Base-by-base conservation (phyloP, 2,797 vertebrate species). In the Onychomys leucogaster region DNA sequence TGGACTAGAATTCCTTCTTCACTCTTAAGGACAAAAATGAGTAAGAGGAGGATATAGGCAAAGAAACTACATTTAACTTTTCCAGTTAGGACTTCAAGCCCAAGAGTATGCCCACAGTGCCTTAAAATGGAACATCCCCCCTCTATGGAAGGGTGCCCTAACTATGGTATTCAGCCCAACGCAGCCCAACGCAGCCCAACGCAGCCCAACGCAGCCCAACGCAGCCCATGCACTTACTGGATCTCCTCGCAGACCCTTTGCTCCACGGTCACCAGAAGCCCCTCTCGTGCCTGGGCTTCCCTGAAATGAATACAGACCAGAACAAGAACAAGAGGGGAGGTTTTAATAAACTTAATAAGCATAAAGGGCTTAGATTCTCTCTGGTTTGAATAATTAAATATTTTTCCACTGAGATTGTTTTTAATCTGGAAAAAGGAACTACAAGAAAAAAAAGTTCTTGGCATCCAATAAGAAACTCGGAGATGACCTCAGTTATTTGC, bases 231-330 rank as follows among this genome's bases (percentile, higher is more conserved):
- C 25, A 97, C 98, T 98, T 97, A 98, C 98, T 46, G 85, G 92
- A 63, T 98, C 97, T 89, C 98, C 98, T 90, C 10, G 95, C 2
- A 97, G 94, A 65, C 98, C 98, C 29, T 94, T 96, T 27, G 94
- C 29, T 61, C 98, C 98, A 57, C 0, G 87, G 32, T 97, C 98
- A n/a, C 98, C 98, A 21, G 59, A 37, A 55, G 37, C 12, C 41
- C 98, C 98, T 92, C 61, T 98, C 75, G 71, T 49, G 87, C 98
- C 98, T 32, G 96, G 97, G 67, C 46, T 98, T 73, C 98, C 98
- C 98, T 98, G 87, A 94, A 97, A 96, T 95, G 32, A 49, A 95
- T 6, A 82, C 69, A 91, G 89, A 77, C 16, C n/a, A 94, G 41
- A 96, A 73, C 87, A 87, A 96, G 86, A 83, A 88, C 3, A 81